Evolutionary conservation across 2,888 invertebrate species (phyloP), one percentile per base, ranked within the genome.

Genomic region (Dromius quadrimaculatus): DNA sequence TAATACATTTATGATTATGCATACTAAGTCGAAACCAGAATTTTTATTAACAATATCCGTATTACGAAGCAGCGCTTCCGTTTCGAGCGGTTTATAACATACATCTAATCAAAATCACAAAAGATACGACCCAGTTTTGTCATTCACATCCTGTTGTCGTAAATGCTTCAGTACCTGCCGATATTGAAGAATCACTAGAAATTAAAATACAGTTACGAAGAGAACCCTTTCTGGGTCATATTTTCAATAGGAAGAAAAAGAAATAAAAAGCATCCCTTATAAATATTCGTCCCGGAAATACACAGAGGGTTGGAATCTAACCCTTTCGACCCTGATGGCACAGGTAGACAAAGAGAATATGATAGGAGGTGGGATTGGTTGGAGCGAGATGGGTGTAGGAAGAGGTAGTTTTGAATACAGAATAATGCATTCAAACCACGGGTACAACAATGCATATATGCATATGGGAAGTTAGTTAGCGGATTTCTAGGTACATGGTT

Each of bases 391-490:
- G 20, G 34, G 19, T 17, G 34, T 64, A 64, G 64, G 64, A 64
- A 64, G 64, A 64, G 64, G 64, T 64, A 47, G 64, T 19, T 45
- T 64, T 64, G 64, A 64, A 64, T 64, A 13, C 23, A 6, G 11
- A 62, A 47, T 47, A 64, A 64, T 64, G 43, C 63, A 63, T 63
- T 41, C 45, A 45, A 32, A 43, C 28, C 63, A 41, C 43, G 63
- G 22, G 28, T 23, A 23, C 23, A 43, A 63, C 63, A 63, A 63
- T 63, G 64, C 64, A 64, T 64, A 47, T 76, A 76, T 79, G 79
- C 79, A 80, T 80, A 79, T 78, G 78, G 77, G 77, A 73, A 74
- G 76, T 77, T 76, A 74, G 78, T 78, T 76, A 76, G 75, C 64
- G 41, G 41, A 62, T 62, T 41, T 62, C 41, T 62, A 41, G 41